Evolutionary conservation across 1,140 invertebrate species (phyloP).

Genomic region (Lamellibrachia luymesi): DNA sequence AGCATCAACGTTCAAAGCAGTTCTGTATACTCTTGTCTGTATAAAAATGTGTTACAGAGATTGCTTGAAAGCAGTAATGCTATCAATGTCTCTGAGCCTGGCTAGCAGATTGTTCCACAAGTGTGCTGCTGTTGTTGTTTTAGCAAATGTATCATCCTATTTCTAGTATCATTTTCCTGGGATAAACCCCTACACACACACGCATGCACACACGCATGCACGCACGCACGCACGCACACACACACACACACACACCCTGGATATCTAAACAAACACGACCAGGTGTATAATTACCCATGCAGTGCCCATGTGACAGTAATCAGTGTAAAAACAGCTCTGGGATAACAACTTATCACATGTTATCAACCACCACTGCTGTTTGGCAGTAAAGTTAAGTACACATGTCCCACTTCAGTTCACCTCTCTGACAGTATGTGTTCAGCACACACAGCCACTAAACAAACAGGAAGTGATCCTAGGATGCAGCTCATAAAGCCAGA

Average conservation of each 20-base stretch:
- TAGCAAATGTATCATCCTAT: neutral
- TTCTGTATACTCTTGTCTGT: too few relatives aligned
- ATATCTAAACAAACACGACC: neutral
- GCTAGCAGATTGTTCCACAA: too few relatives aligned
- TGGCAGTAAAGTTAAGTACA: neutral
- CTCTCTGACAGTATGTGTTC: neutral
- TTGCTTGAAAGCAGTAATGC: too few relatives aligned
- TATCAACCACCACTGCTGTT: neutral
- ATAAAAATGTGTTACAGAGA: too few relatives aligned
- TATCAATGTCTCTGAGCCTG: too few relatives aligned
- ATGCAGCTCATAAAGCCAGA: neutral
- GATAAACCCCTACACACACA: neutral
- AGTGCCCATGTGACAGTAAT: neutral
- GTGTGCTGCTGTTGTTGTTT: too few relatives aligned
- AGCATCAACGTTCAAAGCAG: too few relatives aligned
- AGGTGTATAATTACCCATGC: neutral
- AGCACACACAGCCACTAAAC: neutral
- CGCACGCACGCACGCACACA: neutral
- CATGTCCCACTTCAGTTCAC: neutral
- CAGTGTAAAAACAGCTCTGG: neutral
- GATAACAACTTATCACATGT: constrained; percentile 1
- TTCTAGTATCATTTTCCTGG: too few relatives aligned
- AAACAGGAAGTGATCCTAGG: neutral
- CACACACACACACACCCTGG: constrained; percentile 7
- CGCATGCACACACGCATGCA: constrained; percentile 15